A percentile compares a stretch with the other conserved stretches of the same genome.
phyloP scores from a whole-genome alignment of 2,888 invertebrate genomes.

The Glaucopsyche alexis region DNA sequence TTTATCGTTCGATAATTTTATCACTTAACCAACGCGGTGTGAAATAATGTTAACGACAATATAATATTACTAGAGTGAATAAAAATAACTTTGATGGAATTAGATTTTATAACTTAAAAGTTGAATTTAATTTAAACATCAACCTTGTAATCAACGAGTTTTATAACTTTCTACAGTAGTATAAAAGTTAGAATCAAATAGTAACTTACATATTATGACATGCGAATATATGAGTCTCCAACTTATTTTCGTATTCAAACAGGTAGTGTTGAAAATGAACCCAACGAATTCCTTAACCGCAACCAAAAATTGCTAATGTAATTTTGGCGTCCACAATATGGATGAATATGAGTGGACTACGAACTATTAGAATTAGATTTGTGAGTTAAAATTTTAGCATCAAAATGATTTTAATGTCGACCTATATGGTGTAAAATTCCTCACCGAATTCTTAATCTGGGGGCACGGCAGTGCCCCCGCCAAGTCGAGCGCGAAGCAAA shows the following conservation, averaged over 20 bases:
- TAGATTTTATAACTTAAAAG: background rate
- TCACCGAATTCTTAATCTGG: background rate
- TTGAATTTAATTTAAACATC: no score
- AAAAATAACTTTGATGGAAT: background rate
- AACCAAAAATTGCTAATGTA: constrained; percentile 6
- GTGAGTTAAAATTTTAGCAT: constrained; percentile 1
- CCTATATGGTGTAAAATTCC: background rate
- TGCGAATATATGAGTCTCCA: no score
- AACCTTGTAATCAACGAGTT: no score
- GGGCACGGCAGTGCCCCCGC: no score
- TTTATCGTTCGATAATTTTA: constrained; percentile 23
- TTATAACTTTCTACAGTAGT: no score
- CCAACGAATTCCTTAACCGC: background rate
- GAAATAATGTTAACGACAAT: constrained; percentile 9
- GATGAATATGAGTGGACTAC: background rate
- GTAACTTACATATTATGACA: background rate
- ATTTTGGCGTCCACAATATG: background rate
- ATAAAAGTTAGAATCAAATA: background rate
- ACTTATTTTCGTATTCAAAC: background rate
- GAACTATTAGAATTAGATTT: background rate
- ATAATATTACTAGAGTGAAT: background rate
- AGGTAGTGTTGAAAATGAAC: background rate
- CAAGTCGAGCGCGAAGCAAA: no score
- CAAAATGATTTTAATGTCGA: background rate
- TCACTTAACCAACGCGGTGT: constrained; percentile 10